phyloP scores from a whole-genome alignment of 2,888 invertebrate genomes.

The Drosophila borborema region DNA sequence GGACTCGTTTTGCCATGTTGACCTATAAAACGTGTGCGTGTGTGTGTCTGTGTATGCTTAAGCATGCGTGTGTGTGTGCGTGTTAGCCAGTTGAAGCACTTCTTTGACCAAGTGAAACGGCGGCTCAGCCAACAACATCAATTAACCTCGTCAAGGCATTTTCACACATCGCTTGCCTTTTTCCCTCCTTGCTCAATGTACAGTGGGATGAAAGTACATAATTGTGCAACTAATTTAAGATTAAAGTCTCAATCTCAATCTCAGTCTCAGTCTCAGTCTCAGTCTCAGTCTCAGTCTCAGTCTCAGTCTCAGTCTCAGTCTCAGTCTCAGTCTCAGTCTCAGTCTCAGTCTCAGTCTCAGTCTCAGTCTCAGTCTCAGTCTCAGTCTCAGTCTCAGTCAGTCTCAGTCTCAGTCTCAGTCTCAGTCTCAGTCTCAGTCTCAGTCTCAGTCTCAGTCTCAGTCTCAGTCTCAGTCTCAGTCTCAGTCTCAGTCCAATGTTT shows the following conservation, averaged over 20 bases:
- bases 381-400: neutral
- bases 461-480: slow-evolving; percentile 4
- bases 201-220: neutral
- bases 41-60: neutral
- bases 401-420: neutral
- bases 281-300: neutral
- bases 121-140: slow-evolving; percentile 60
- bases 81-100: slow-evolving; percentile 43
- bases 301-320: neutral
- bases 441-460: neutral
- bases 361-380: neutral
- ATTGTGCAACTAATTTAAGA: neutral
- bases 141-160: slow-evolving; percentile 57
- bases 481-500: slow-evolving; percentile 1
- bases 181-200: neutral
- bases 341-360: neutral
- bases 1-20: slow-evolving; percentile 12
- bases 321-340: neutral
- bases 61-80: slow-evolving; percentile 1
- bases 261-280: slow-evolving; percentile 1
- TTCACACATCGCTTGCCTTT: slow-evolving; percentile 28
- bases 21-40: slow-evolving; percentile 42
- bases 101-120: slow-evolving; percentile 52
- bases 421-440: neutral
- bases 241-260: neutral